Evolutionary conservation across 2,888 invertebrate species (phyloP).

Genomic region (Cryptophagus acutangulus): DNA sequence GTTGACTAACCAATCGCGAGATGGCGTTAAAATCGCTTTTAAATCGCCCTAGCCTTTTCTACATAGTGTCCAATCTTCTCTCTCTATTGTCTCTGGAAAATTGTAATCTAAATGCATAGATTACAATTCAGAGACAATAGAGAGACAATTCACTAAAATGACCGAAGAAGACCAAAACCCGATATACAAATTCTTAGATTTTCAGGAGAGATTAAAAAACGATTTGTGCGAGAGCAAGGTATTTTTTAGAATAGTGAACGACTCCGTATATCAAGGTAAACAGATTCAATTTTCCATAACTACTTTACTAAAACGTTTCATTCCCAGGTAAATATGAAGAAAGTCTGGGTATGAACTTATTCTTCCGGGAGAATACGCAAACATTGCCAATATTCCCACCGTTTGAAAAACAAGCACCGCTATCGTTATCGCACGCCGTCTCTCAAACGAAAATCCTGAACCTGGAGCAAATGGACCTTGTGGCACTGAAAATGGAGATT

Average conservation of each 20-base stretch:
- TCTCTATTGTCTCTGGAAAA: too few relatives aligned
- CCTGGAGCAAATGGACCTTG: constrained; percentile 65
- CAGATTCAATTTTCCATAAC: not conserved
- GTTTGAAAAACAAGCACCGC: constrained; percentile 48
- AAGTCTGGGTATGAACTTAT: constrained; percentile 66
- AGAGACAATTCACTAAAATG: too few relatives aligned
- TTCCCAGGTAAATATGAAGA: constrained; percentile 63
- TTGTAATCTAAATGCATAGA: too few relatives aligned
- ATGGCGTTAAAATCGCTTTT: too few relatives aligned
- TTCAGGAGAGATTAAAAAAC: constrained; percentile 37
- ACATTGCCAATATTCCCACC: constrained; percentile 32
- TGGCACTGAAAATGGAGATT: constrained; percentile 25
- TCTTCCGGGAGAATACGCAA: constrained; percentile 62
- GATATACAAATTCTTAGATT: constrained; percentile 37
- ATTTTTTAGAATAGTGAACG: constrained; percentile 41
- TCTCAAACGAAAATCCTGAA: constrained; percentile 64
- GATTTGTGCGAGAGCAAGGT: constrained; percentile 36
- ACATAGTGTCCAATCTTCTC: too few relatives aligned
- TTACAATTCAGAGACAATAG: too few relatives aligned
- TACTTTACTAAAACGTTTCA: constrained; percentile 14
- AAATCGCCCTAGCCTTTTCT: too few relatives aligned
- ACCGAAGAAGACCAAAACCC: too few relatives aligned
- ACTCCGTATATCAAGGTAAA: constrained; percentile 41
- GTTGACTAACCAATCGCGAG: too few relatives aligned
- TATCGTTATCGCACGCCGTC: constrained; percentile 57